These are phyloP conservation scores for Anguilla rostrata DNA, from an alignment of 2,113 vertebrate genomes.

Conservation along the genomic window DNA sequence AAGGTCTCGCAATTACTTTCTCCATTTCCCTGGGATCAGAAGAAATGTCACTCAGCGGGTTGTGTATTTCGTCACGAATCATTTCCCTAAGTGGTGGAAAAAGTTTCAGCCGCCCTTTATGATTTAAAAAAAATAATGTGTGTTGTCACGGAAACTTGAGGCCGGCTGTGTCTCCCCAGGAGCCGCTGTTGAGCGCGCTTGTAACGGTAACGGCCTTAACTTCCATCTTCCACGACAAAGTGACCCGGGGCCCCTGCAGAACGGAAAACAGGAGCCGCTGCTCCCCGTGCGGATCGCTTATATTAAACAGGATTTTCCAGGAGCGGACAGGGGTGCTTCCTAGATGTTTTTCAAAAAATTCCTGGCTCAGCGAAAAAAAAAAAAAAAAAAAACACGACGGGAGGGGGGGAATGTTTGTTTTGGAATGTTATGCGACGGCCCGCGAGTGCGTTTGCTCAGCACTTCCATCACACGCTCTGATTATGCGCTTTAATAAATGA, in stretches of 20 bases:
- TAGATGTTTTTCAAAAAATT: constrained; percentile 66
- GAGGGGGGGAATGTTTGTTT: constrained; percentile 63
- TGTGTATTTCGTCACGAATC: background rate
- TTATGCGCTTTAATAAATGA: constrained; percentile 45
- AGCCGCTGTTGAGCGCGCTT: background rate
- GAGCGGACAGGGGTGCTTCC: constrained; percentile 66
- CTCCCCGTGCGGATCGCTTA: constrained; percentile 48
- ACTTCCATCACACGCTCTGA: constrained; percentile 44
- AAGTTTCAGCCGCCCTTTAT: background rate
- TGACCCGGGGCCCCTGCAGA: background rate
- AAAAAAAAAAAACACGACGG: background rate
- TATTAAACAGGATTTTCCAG: constrained; percentile 75
- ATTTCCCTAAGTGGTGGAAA: no score
- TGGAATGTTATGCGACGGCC: constrained; percentile 53
- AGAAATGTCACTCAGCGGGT: background rate
- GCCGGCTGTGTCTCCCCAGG: background rate
- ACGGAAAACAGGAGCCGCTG: constrained; percentile 1
- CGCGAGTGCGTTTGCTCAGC: constrained; percentile 67
- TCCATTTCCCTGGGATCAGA: background rate
- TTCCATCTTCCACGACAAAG: constrained; percentile 8
- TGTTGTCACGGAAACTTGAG: background rate
- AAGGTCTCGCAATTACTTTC: background rate
- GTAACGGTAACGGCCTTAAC: background rate
- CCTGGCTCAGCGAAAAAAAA: constrained; percentile 61
- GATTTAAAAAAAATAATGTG: background rate